These are phyloP conservation scores for Tachina grossa DNA, from an alignment of 2,888 invertebrate genomes.

Conservation along the genomic window DNA sequence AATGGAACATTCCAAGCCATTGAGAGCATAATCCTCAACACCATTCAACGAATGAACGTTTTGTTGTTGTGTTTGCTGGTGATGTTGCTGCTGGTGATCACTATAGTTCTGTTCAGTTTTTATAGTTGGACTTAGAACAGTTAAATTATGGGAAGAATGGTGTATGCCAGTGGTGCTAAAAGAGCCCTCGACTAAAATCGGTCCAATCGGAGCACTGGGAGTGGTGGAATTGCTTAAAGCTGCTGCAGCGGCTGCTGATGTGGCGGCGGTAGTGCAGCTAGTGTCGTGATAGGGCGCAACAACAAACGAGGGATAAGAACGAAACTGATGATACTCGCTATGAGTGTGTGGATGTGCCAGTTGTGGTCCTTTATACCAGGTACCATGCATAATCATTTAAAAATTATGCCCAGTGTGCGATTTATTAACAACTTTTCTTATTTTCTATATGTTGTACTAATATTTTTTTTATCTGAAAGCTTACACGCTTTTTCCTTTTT, in stretches of 20 bases:
- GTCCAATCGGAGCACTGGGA: conserved; percentile 72
- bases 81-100: conserved; percentile 69
- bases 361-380: conserved; percentile 83
- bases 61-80: conserved; percentile 8
- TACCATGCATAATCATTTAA: conserved; percentile 83
- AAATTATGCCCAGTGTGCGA: conserved; percentile 30
- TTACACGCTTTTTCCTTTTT: background rate
- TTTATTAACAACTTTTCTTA: conserved; percentile 12
- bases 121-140: conserved; percentile 77
- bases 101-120: conserved; percentile 79
- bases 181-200: conserved; percentile 77
- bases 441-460: conserved; percentile 14
- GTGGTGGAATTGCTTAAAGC: conserved; percentile 63
- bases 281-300: conserved; percentile 80
- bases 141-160: conserved; percentile 64
- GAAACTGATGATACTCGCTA: conserved; percentile 80
- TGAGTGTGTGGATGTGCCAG: conserved; percentile 78
- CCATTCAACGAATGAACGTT: conserved; percentile 71
- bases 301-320: conserved; percentile 82
- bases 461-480: background rate
- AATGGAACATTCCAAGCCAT: conserved; percentile 76
- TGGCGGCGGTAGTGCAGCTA: conserved; percentile 67
- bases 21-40: conserved; percentile 78
- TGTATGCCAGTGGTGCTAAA: conserved; percentile 70
- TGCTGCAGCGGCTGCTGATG: conserved; percentile 54